These are phyloP conservation scores for Zingel zingel DNA, from an alignment of 2,113 vertebrate species.

Conservation along the genomic window DNA sequence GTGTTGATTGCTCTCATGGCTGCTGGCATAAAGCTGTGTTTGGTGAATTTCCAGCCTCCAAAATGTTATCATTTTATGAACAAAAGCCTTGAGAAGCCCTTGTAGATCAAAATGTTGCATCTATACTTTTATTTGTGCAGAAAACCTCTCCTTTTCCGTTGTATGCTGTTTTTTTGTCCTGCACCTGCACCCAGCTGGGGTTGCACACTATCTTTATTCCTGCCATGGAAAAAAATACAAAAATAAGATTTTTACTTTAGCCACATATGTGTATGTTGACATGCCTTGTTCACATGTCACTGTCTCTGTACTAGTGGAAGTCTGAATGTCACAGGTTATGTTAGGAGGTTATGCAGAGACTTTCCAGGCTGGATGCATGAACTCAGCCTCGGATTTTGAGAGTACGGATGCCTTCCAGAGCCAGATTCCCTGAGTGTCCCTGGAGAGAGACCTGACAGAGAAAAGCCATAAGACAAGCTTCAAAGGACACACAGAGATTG, in stretches of 20 bases:
- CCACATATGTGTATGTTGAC: not conserved
- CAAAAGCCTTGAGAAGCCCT: not conserved
- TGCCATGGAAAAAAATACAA: not conserved
- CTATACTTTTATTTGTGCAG: not conserved
- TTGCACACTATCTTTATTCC: not conserved
- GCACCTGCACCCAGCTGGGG: not conserved
- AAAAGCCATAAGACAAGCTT: constrained; percentile 80
- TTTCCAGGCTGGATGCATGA: constrained; percentile 48
- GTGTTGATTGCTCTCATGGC: not conserved
- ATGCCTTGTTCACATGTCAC: constrained; percentile 26
- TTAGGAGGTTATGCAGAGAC: constrained; percentile 21
- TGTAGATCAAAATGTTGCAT: not conserved
- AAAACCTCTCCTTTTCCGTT: not conserved
- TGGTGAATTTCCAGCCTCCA: not conserved
- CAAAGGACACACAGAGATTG: constrained; percentile 77
- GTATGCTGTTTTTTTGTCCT: not conserved
- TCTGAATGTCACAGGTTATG: constrained; percentile 39
- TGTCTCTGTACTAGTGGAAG: not conserved
- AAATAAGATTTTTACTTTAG: constrained; percentile 3
- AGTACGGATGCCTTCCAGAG: constrained; percentile 56
- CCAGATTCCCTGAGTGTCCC: constrained; percentile 72
- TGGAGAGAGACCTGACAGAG: constrained; percentile 76
- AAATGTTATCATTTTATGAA: not conserved
- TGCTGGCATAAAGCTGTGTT: not conserved
- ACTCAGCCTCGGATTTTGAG: constrained; percentile 47